Base-by-base conservation (phyloP, 2,888 invertebrate genomes). In the Parapristionchus giblindavisi region DNA sequence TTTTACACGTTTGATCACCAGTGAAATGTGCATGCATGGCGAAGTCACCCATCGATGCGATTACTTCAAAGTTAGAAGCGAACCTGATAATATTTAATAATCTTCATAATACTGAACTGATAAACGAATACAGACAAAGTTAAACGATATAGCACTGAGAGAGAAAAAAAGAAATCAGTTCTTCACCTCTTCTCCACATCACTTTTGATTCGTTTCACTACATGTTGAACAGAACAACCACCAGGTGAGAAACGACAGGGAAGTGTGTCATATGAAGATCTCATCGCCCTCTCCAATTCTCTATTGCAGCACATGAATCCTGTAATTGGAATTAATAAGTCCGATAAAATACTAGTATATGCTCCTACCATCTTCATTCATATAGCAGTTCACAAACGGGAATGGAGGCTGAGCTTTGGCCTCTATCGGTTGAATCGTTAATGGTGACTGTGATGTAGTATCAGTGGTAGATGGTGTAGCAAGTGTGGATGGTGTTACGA, bases 1-100 rank as follows among this genome's bases (percentile, higher is more conserved):
- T 77, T 77, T 83, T 83, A 56, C 83, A 83, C 32, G 80, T 79
- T 48, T 82, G 77, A 51, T 81, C 80, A 0, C 78, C 78, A 0
- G 77, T 73, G 56, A 81, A 78, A 21, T 81, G 78, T 8, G 80
- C 75, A 14, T 78, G 73, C 24, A 78, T 56, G 3, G 79, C 80
- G 36, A 82, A 83, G 66, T 83, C 80, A 3, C 76, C 76, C 1
- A 76, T 29, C 0, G 78, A 76, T 21, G 82, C 80, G 40, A 83
- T 77, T 0, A 79, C 72, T 63, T 83, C 83, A 71, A 83, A 81
- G 60, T 77, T 74, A n/a, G 79, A 77, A 27, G 66, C 75, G 76
- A 83, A 83, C 48, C 83, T 81, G 75, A 36, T 73, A 60, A 4
- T 3, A 66, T 5, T 51, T 51, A 63, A 63, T n/a, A 3, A 54